These are phyloP conservation scores for Drosophila malerkotliana DNA, from an alignment of 1,140 invertebrate genomes.

Conservation along the genomic window DNA sequence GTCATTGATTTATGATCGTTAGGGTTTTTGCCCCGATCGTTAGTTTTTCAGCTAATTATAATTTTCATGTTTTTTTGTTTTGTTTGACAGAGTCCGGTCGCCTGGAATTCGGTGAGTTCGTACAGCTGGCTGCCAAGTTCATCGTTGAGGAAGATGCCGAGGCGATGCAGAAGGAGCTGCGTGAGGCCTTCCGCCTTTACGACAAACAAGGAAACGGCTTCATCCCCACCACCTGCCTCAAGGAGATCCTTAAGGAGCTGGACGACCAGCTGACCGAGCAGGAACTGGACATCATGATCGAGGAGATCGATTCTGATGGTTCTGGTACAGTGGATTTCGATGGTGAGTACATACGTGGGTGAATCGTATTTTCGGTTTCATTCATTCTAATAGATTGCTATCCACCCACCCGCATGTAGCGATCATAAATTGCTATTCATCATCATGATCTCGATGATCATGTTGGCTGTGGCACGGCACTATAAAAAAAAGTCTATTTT, in stretches of 20 bases:
- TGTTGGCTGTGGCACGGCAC: not conserved
- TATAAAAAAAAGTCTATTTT: not conserved
- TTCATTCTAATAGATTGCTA: slow-evolving; percentile 67
- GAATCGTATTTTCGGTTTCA: slow-evolving; percentile 21
- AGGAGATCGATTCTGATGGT: slow-evolving; percentile 97
- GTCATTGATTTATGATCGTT: slow-evolving; percentile 48
- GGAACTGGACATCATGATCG: slow-evolving; percentile 97
- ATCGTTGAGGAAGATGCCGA: slow-evolving; percentile 97
- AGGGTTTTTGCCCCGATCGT: slow-evolving; percentile 1
- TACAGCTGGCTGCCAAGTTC: slow-evolving; percentile 96
- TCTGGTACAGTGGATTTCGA: slow-evolving; percentile 90
- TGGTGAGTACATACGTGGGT: slow-evolving; percentile 84
- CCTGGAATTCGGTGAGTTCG: slow-evolving; percentile 97
- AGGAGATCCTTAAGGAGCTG: slow-evolving; percentile 95
- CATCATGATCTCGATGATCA: slow-evolving; percentile 39
- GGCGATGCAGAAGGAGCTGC: slow-evolving; percentile 95
- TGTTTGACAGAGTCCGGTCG: slow-evolving; percentile 92
- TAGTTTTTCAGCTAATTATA: slow-evolving; percentile 40
- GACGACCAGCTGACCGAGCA: slow-evolving; percentile 96
- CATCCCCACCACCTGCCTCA: slow-evolving; percentile 95
- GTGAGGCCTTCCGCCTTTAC: slow-evolving; percentile 96
- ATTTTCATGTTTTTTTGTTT: slow-evolving; percentile 21
- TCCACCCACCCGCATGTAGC: slow-evolving; percentile 20
- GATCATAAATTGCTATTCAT: slow-evolving; percentile 59
- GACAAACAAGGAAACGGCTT: slow-evolving; percentile 97